Evolutionary conservation across 1,140 invertebrate genomes (phyloP).

Genomic region (Lordiphosa clarofinis): DNA sequence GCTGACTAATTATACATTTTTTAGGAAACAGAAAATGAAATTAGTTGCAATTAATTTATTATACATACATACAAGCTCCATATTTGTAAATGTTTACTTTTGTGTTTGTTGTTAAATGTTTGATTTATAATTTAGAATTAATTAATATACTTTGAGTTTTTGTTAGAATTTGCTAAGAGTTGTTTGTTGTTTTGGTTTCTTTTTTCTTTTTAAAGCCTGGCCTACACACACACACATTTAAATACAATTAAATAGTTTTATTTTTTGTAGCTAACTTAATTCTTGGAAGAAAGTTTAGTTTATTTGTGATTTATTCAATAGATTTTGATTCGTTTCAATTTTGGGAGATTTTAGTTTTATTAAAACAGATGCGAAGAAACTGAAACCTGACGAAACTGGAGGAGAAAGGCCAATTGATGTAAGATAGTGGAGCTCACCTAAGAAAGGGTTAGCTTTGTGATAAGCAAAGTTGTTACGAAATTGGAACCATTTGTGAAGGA

Average conservation of each 20-base stretch:
- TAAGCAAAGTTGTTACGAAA: no score
- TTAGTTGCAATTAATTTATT: slow-evolving; percentile 65
- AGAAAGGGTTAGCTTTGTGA: no score
- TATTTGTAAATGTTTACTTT: slow-evolving; percentile 37
- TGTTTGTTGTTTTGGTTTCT: slow-evolving; percentile 43
- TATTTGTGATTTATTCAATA: slow-evolving; percentile 38
- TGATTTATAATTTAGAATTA: slow-evolving; percentile 72
- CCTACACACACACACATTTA: slow-evolving; percentile 58
- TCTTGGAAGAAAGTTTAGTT: slow-evolving; percentile 68
- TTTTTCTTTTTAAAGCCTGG: slow-evolving; percentile 51
- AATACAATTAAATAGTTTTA: slow-evolving; percentile 56
- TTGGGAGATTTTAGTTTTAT: slow-evolving; percentile 21
- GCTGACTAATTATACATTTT: slow-evolving; percentile 7
- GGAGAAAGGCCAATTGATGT: no score
- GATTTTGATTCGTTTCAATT: slow-evolving; percentile 60
- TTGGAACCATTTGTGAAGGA: no score
- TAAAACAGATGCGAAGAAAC: slow-evolving; percentile 29
- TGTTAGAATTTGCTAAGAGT: slow-evolving; percentile 72
- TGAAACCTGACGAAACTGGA: slow-evolving; percentile 35
- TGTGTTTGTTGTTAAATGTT: no score
- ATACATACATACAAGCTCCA: slow-evolving; percentile 74
- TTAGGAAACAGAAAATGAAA: slow-evolving; percentile 35
- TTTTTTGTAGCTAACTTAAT: slow-evolving; percentile 60
- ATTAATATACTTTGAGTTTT: slow-evolving; percentile 71
- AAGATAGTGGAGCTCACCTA: no score